These are phyloP conservation scores for Poecile montanus DNA, from an alignment of 2,797 vertebrate species.

Conservation along the genomic window DNA sequence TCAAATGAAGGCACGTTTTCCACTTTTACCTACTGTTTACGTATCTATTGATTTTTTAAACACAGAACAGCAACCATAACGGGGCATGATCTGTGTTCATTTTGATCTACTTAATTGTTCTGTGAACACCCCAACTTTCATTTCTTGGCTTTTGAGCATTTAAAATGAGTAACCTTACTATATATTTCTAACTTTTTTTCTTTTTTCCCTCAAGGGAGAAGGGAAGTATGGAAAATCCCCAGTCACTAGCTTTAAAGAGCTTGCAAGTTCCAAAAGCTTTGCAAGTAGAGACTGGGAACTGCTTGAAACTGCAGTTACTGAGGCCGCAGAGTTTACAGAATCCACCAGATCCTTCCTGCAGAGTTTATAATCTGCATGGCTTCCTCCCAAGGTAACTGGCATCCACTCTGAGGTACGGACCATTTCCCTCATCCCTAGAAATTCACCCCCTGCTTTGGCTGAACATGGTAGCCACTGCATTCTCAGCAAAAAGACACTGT, in stretches of 20 bases:
- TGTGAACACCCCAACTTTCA: background rate
- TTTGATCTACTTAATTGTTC: background rate
- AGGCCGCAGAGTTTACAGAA: background rate
- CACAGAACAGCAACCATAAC: background rate
- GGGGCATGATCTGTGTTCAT: background rate
- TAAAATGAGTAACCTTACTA: background rate
- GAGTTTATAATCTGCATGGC: background rate
- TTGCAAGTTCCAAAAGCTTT: conserved; percentile 44
- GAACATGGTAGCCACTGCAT: rapidly evolving
- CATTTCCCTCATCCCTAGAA: background rate
- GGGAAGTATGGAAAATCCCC: conserved; percentile 1
- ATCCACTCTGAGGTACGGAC: background rate
- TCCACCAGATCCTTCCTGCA: conserved; percentile 14
- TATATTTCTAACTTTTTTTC: background rate
- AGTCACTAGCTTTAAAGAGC: conserved; percentile 39
- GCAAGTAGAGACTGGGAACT: background rate
- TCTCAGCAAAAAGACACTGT: background rate
- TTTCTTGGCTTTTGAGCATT: background rate
- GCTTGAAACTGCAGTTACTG: background rate
- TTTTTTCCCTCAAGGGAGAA: background rate
- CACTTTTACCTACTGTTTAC: background rate
- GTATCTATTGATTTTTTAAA: background rate
- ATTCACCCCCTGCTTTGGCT: background rate
- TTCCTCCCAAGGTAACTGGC: background rate
- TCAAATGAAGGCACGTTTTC: background rate